Evolutionary conservation across 2,888 invertebrate genomes (phyloP).

Genomic region (Mimachlamys varia): DNA sequence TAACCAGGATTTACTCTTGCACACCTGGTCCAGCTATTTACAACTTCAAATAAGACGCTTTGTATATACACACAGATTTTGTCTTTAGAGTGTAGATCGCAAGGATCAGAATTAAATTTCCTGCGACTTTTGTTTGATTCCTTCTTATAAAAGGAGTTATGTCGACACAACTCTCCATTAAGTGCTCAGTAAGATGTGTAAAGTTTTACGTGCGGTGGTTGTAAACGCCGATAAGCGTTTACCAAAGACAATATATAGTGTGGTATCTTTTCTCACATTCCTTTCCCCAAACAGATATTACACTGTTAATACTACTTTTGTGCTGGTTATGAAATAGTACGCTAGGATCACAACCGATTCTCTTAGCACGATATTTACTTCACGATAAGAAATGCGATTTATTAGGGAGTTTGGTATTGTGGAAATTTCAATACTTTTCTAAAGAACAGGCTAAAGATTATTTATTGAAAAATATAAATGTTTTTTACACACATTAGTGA

Average conservation of each 20-base stretch:
- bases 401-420: too few species aligned
- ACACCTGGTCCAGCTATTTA: conserved; percentile 6
- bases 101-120: neutral
- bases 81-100: neutral
- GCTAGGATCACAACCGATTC: too few species aligned
- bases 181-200: neutral
- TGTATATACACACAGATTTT: conserved; percentile 19
- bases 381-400: too few species aligned
- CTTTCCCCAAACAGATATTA: neutral
- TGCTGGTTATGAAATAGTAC: too few species aligned
- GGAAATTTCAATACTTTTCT: too few species aligned
- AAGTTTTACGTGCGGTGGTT: neutral
- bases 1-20: conserved; percentile 2
- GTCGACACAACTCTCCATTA: neutral
- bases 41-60: neutral
- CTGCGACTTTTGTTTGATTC: neutral
- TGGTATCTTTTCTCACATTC: neutral
- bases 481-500: too few species aligned
- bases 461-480: too few species aligned
- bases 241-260: neutral
- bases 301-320: too few species aligned
- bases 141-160: neutral
- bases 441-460: too few species aligned
- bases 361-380: too few species aligned
- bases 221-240: too few species aligned